Base-by-base conservation (phyloP, 2,113 vertebrate species). In the Phainopepla nitens region DNA sequence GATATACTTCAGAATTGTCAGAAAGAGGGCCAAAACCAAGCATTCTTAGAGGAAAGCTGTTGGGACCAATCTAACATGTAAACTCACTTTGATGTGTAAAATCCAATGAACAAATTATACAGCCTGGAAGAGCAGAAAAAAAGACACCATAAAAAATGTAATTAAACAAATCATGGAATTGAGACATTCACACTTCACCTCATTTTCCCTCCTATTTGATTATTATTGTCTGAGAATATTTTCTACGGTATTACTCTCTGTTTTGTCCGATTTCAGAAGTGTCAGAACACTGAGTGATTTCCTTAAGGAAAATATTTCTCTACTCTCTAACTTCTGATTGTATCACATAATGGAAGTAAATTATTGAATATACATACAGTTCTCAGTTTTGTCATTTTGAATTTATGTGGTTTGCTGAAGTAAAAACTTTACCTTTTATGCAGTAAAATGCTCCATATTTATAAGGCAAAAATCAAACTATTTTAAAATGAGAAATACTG, bases 241-340 rank as follows among this genome's bases (percentile, higher is more conserved):
- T 96, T 91, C 73, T 82, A 24, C 7, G 1, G 6, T 87, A 91
- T 76, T 94, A 76, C 73, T 87, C 3, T 24, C 85, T 82, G 41
- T 82, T 94, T 49, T 76, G 70, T 93, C 90, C 92, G 25, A 53
- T 85, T 97, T 95, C 87, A 76, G 66, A 94, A 95, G 96, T 95
- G 95, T 93, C 85, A 92, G 71, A 97, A 90, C 66, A 57, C 49
- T 95, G 94, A 96, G 66, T 93, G 82, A 88, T 82, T 96, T 90
- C 92, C 85, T 49, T 57, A 93, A 92, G 75, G 61, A 88, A 85
- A 95, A 88, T 86, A 47, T 31, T 93, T 58, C 78, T 62, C 70
- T 80, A 29, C 85, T 94, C 19, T 84, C 36, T 72, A 76, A 65
- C 57, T 76, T 91, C 29, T 31, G 41, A 15, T 82, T 94, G 82